Evolutionary conservation across 2,888 invertebrate species (phyloP), one percentile per base, ranked within the genome.

Genomic region (Phanerotoma sp.): DNA sequence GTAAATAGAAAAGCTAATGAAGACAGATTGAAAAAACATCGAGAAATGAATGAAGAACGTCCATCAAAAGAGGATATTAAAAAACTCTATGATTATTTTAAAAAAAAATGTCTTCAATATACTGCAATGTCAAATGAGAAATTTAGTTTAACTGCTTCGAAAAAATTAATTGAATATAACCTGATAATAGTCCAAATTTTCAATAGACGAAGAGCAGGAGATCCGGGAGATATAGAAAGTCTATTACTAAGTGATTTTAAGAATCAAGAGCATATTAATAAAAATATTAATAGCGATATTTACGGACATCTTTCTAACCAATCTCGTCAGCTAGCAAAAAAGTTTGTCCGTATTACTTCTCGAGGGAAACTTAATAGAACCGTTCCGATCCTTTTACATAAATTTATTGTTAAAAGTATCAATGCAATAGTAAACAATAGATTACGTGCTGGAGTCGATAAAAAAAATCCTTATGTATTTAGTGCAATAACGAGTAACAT

Each of bases 181-280:
- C 47, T 62, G 40, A 52, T 62, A 13, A 35, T 57, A 9, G 10
- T 60, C 4, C 52, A 54, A 50, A 61, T 63, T 20, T 62, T 63
- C 30, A 59, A 63, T 42, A 49, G 62, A 6, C 54, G 60, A 6
- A 25, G 63, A 53, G n/a, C n/a, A n/a, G n/a, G n/a, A n/a, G n/a
- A n/a, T n/a, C 52, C 62, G 2, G 60, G 58, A 9, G 63, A 63
- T 47, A 57, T 57, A 13, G 62, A 62, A 28, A 45, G 62, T 30
- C 37, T 63, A 10, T 35, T 53, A 9, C 15, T 57, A 15, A 38
- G 15, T 15, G 41, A 62, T 40, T 62, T 32, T 16, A 30, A 40
- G 9, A 40, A 32, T 20, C 21, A 20, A 13, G 16, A 32, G 2
- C 21, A 18, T 11, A 15, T 42, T 13, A 37, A 47, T 47, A 13